Percentiles rank a stretch among this genome's conserved stretches.
These are phyloP conservation scores for Lasioglossum lativentre DNA, from an alignment of 2,888 invertebrate species.

Conservation along the genomic window DNA sequence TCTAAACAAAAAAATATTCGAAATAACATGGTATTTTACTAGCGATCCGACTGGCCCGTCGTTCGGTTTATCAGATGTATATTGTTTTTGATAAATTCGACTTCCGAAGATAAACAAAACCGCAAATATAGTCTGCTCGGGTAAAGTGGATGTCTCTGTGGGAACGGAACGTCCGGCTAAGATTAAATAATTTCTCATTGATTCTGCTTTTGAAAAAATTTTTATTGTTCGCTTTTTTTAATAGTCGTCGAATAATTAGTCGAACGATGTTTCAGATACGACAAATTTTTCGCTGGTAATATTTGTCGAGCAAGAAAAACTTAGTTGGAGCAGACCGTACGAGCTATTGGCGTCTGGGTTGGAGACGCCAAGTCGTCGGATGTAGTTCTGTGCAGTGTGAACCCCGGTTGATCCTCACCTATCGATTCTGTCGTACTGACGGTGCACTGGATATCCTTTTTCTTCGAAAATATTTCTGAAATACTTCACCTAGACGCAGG, in stretches of 20 bases:
- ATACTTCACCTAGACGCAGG: constrained; percentile 46
- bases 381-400: constrained; percentile 77
- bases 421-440: constrained; percentile 71
- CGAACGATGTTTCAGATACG: not conserved
- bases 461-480: constrained; percentile 50
- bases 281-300: not conserved
- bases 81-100: constrained; percentile 32
- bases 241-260: not conserved
- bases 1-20: not conserved
- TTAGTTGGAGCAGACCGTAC: constrained; percentile 34
- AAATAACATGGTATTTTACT: not conserved
- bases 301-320: constrained; percentile 4
- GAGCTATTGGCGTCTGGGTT: constrained; percentile 72
- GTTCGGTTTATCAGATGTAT: constrained; percentile 1
- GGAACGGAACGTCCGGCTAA: not conserved
- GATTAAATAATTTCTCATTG: not conserved
- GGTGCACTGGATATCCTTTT: constrained; percentile 64
- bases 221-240: not conserved
- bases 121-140: constrained; percentile 33
- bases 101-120: constrained; percentile 23
- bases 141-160: not conserved
- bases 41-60: not conserved
- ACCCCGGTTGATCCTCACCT: constrained; percentile 76
- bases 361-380: constrained; percentile 66
- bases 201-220: not conserved